Evolutionary conservation across 2,888 invertebrate genomes (phyloP).

Genomic region (Stratiomys singularior): DNA sequence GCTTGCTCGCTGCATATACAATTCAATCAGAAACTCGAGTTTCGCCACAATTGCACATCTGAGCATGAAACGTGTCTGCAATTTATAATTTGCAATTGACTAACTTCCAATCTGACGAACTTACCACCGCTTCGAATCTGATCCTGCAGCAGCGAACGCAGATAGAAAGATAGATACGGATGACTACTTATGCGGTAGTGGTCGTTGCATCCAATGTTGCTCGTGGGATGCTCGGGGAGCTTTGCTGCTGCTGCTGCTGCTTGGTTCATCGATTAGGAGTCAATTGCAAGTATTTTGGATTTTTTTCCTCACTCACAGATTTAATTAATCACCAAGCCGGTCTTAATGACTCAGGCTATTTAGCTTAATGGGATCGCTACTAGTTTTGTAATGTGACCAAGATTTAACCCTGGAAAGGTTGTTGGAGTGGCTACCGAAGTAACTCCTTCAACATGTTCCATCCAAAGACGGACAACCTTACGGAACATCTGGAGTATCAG

Average conservation of each 20-base stretch:
- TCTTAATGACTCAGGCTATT: background rate
- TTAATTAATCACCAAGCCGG: conserved; percentile 9
- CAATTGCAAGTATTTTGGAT: conserved; percentile 16
- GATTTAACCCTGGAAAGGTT: no score
- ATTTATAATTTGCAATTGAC: conserved; percentile 48
- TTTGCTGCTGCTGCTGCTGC: background rate
- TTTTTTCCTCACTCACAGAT: conserved; percentile 10
- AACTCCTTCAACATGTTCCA: no score
- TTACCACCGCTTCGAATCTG: background rate
- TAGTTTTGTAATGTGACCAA: background rate
- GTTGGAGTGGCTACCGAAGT: no score
- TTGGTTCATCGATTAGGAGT: conserved; percentile 16
- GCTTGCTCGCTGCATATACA: background rate
- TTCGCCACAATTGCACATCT: conserved; percentile 35
- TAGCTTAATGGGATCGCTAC: background rate
- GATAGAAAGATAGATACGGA: background rate
- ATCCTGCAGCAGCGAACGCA: conserved; percentile 5
- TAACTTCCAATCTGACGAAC: conserved; percentile 1
- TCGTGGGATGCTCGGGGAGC: background rate
- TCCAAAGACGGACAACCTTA: no score
- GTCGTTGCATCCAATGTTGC: background rate
- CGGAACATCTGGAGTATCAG: no score
- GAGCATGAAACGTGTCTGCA: conserved; percentile 47
- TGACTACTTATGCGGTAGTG: background rate
- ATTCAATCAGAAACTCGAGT: conserved; percentile 39